phyloP scores from a whole-genome alignment of 1,140 invertebrate species.

The Thaumatotibia leucotreta region DNA sequence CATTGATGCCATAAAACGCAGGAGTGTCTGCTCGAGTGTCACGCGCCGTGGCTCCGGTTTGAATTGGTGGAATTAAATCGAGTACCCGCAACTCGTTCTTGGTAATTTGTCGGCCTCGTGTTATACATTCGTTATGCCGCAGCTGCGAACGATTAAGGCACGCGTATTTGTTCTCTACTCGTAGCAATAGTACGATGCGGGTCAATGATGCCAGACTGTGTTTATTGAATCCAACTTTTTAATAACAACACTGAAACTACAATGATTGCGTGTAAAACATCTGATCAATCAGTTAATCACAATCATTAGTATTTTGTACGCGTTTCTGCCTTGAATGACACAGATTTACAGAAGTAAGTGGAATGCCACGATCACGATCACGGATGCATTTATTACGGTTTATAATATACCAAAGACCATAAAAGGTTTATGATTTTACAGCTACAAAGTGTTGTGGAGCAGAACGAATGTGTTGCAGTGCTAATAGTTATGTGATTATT shows the following conservation, averaged over 20 bases:
- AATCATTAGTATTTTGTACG: background rate
- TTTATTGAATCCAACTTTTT: background rate
- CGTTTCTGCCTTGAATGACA: background rate
- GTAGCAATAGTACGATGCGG: background rate
- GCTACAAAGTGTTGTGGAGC: background rate
- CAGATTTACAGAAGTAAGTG: background rate
- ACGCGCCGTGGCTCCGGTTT: background rate
- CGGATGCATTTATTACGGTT: background rate
- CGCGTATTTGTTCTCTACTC: background rate
- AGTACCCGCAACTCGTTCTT: background rate
- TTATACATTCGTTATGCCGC: background rate
- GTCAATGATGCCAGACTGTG: background rate
- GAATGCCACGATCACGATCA: background rate
- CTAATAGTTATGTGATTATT: background rate
- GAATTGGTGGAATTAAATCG: constrained; percentile 2
- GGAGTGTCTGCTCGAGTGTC: background rate
- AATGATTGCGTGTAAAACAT: background rate
- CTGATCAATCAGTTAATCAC: background rate
- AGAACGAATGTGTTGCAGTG: background rate
- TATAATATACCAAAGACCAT: background rate
- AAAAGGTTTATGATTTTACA: background rate
- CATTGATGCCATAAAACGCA: background rate
- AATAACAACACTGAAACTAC: background rate
- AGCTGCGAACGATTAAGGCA: background rate
- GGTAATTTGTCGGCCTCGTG: constrained; percentile 5